These are phyloP conservation scores for Teinopalpus imperialis DNA, from an alignment of 2,888 invertebrate species.

Conservation along the genomic window DNA sequence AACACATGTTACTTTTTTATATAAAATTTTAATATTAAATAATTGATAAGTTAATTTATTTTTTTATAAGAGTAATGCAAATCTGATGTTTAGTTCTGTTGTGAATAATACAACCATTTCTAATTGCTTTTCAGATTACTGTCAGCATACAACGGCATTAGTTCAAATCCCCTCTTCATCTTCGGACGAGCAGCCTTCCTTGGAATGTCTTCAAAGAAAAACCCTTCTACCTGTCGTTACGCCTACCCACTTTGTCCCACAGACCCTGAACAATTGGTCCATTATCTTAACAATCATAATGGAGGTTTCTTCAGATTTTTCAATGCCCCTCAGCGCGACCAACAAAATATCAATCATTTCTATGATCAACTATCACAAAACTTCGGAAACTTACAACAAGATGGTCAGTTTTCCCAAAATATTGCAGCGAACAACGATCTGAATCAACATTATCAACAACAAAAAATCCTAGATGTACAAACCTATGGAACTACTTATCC, in stretches of 20 bases:
- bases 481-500: slow-evolving; percentile 39
- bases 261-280: slow-evolving; percentile 86
- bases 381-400: slow-evolving; percentile 35
- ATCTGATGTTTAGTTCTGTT: too few species aligned
- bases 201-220: slow-evolving; percentile 85
- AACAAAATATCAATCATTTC: slow-evolving; percentile 61
- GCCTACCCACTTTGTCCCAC: slow-evolving; percentile 89
- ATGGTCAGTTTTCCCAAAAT: slow-evolving; percentile 26
- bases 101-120: not conserved
- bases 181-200: slow-evolving; percentile 89
- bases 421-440: slow-evolving; percentile 26
- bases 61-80: too few species aligned
- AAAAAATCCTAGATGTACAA: slow-evolving; percentile 29
- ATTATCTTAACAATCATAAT: slow-evolving; percentile 92
- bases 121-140: slow-evolving; percentile 76
- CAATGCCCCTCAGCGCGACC: slow-evolving; percentile 65
- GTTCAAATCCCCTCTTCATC: slow-evolving; percentile 84
- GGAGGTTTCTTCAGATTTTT: slow-evolving; percentile 93
- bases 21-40: too few species aligned
- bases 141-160: slow-evolving; percentile 77
- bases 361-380: slow-evolving; percentile 54
- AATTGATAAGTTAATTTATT: too few species aligned
- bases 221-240: slow-evolving; percentile 80
- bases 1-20: too few species aligned
- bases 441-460: slow-evolving; percentile 26